Percentiles rank a stretch among this genome's conserved stretches.
These are phyloP conservation scores for Aporophyla nigra DNA, from an alignment of 2,888 invertebrate genomes.

Conservation along the genomic window DNA sequence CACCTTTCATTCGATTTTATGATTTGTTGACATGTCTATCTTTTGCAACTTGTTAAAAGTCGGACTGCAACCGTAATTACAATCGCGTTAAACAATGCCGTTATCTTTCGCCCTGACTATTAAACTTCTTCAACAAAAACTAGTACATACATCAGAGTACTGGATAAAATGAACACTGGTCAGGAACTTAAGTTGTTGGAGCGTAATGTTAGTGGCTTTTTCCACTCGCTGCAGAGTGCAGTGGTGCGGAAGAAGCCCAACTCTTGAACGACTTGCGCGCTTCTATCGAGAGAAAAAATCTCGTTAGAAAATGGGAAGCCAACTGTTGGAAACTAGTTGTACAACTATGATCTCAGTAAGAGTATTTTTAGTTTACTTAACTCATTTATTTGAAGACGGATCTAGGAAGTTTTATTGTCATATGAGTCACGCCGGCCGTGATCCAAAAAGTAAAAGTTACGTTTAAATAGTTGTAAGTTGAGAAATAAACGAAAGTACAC, in stretches of 20 bases:
- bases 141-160: constrained; percentile 48
- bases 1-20: neutral
- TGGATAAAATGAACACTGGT: constrained; percentile 62
- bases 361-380: constrained; percentile 75
- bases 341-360: constrained; percentile 75
- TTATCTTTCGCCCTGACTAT: constrained; percentile 46
- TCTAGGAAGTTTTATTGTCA: constrained; percentile 56
- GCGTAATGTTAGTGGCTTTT: constrained; percentile 75
- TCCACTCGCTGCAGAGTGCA: constrained; percentile 76
- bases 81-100: constrained; percentile 24
- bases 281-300: constrained; percentile 82
- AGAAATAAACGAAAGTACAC: constrained; percentile 73
- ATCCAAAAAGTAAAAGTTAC: constrained; percentile 83
- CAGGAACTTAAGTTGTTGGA: constrained; percentile 63
- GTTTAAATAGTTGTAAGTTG: constrained; percentile 72
- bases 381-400: constrained; percentile 62
- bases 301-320: constrained; percentile 90
- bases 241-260: constrained; percentile 76
- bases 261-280: constrained; percentile 71
- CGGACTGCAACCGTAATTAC: constrained; percentile 1
- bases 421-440: constrained; percentile 77
- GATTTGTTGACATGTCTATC: neutral
- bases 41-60: neutral
- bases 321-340: constrained; percentile 82
- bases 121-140: constrained; percentile 35